Percentiles rank a stretch among this genome's conserved stretches.
These are phyloP conservation scores for Strigops habroptila DNA, from an alignment of 2,113 vertebrate species.

Conservation along the genomic window DNA sequence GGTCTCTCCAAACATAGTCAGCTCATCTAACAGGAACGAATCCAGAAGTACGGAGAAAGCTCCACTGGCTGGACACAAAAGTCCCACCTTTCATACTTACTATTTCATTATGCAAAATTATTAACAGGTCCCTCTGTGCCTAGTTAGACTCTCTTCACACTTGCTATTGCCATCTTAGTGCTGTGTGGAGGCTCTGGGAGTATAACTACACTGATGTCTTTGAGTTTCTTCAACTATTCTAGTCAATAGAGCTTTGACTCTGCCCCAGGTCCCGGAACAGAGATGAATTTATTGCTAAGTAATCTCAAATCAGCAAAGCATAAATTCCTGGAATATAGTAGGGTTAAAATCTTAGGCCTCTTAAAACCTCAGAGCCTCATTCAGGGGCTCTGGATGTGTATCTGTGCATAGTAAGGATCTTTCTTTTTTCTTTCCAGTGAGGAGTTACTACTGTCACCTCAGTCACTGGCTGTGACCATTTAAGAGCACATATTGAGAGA, in stretches of 20 bases:
- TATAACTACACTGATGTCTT: neutral
- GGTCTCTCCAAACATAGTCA: neutral
- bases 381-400: neutral
- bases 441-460: neutral
- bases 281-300: neutral
- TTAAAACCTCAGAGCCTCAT: neutral
- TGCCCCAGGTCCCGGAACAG: accelerated
- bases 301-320: neutral
- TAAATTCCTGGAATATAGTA: neutral
- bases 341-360: neutral
- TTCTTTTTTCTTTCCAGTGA: neutral
- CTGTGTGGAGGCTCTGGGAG: neutral
- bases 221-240: neutral
- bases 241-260: neutral
- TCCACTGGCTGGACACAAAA: neutral
- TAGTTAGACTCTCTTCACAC: neutral
- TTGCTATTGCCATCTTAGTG: neutral
- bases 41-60: neutral
- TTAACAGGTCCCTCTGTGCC: neutral
- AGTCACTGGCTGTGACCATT: neutral
- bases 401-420: neutral
- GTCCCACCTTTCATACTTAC: neutral
- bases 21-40: neutral
- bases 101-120: neutral
- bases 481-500: neutral